A percentile compares a stretch with the other conserved stretches of the same genome.
phyloP scores from a whole-genome alignment of 2,888 invertebrate genomes.

The Ennomos erosarius region DNA sequence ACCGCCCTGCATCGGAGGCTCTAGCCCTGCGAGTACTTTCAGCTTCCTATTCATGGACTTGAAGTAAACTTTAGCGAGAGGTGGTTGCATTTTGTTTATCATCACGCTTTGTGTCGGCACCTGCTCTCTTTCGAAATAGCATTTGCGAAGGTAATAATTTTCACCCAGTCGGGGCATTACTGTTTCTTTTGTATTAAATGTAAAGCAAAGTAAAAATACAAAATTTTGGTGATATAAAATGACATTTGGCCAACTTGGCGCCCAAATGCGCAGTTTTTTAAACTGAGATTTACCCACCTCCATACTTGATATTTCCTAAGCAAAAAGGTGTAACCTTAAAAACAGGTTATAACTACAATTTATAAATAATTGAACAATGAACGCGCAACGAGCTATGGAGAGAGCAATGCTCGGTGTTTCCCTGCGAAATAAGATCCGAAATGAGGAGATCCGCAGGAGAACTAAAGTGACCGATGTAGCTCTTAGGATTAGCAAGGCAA shows the following conservation, averaged over 20 bases:
- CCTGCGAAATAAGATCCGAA: too few relatives aligned
- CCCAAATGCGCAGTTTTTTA: too few relatives aligned
- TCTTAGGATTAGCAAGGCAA: too few relatives aligned
- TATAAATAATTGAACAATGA: too few relatives aligned
- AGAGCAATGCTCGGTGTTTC: too few relatives aligned
- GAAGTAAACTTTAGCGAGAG: slow-evolving; percentile 71
- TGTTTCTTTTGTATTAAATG: slow-evolving; percentile 1
- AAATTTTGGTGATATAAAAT: too few relatives aligned
- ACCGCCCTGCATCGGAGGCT: slow-evolving; percentile 71
- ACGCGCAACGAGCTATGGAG: too few relatives aligned
- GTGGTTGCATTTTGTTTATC: slow-evolving; percentile 63
- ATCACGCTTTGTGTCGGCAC: slow-evolving; percentile 73
- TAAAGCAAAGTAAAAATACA: slow-evolving; percentile 1
- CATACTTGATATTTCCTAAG: slow-evolving; percentile 1
- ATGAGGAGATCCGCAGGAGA: too few relatives aligned
- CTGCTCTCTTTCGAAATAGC: slow-evolving; percentile 63
- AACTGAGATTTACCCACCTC: too few relatives aligned
- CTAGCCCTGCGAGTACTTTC: slow-evolving; percentile 69
- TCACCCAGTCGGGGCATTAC: slow-evolving; percentile 60
- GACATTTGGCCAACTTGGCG: too few relatives aligned
- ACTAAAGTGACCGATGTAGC: too few relatives aligned
- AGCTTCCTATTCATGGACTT: slow-evolving; percentile 68
- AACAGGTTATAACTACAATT: too few relatives aligned
- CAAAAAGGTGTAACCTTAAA: background rate
- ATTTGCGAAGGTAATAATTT: slow-evolving; percentile 68